Conservation (phyloP, 2,797 vertebrate species). For the Fistularia commersonii region DNA sequence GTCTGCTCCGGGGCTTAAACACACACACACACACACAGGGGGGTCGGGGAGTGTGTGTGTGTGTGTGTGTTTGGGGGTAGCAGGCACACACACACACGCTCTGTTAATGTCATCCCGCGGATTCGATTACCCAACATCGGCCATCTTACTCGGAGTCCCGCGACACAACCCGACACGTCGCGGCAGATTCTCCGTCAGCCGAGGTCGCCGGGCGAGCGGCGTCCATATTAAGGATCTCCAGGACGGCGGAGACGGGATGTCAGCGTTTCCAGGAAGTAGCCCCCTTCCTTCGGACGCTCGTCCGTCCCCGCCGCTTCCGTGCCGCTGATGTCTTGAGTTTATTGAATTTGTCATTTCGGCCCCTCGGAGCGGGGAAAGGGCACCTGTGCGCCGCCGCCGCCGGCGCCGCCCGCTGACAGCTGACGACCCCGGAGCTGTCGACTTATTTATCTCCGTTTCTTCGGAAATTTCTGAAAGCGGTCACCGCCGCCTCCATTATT, state of each 20-base stretch:
- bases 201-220: too few species aligned
- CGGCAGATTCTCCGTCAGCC: constrained; percentile 46
- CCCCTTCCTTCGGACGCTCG: constrained; percentile 61
- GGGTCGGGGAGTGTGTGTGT: constrained; percentile 75
- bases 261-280: constrained; percentile 49
- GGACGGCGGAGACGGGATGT: constrained; percentile 67
- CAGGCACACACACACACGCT: too few species aligned
- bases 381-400: constrained; percentile 69
- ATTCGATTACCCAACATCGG: constrained; percentile 87
- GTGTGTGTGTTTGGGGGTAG: too few species aligned
- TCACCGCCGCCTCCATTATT: constrained; percentile 61
- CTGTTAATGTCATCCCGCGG: constrained; percentile 88
- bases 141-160: constrained; percentile 67
- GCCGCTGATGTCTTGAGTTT: constrained; percentile 72
- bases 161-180: constrained; percentile 55
- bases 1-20: constrained; percentile 81
- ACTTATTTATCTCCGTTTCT: constrained; percentile 25
- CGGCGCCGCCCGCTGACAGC: constrained; percentile 66
- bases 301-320: constrained; percentile 67
- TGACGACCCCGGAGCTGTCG: constrained; percentile 66
- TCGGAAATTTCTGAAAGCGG: constrained; percentile 43
- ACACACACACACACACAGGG: too few species aligned
- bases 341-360: constrained; percentile 84
- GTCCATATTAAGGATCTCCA: too few species aligned
- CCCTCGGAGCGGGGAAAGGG: constrained; percentile 69